phyloP scores from a whole-genome alignment of 1,140 invertebrate genomes.

The Trichonephila inaurata region DNA sequence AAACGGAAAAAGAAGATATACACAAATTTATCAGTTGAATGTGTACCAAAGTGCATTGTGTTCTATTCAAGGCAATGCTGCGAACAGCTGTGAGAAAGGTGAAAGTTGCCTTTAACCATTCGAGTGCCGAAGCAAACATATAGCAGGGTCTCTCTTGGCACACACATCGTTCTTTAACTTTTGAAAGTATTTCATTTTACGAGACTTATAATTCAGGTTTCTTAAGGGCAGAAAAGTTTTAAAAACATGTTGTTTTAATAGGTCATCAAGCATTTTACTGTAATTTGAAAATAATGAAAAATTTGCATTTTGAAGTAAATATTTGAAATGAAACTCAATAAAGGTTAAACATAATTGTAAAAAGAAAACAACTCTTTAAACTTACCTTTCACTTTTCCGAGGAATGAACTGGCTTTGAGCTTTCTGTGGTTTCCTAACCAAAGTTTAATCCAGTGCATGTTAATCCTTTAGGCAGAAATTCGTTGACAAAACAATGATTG shows the following conservation, averaged over 20 bases:
- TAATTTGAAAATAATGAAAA: too few species aligned
- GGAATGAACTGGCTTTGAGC: constrained; percentile 21
- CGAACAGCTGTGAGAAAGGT: not conserved
- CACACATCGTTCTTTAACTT: too few species aligned
- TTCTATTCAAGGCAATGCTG: not conserved
- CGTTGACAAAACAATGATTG: not conserved
- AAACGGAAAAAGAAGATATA: not conserved
- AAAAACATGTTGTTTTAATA: too few species aligned
- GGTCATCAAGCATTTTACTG: too few species aligned
- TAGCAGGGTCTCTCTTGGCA: too few species aligned
- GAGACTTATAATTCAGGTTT: too few species aligned
- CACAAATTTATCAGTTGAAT: not conserved
- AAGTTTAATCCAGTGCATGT: constrained; percentile 42
- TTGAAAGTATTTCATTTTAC: too few species aligned
- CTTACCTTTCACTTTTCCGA: constrained; percentile 32
- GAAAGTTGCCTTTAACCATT: not conserved
- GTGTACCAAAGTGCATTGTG: not conserved
- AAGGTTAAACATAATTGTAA: not conserved
- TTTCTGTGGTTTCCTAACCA: not conserved
- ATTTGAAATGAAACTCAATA: constrained; percentile 11
- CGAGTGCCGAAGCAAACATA: not conserved
- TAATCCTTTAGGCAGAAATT: constrained; percentile 9
- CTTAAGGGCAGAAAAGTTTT: too few species aligned
- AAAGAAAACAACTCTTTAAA: not conserved
- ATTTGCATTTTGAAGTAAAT: not conserved